Evolutionary conservation across 2,113 vertebrate species (phyloP).

Genomic region (Amphiprion percula): DNA sequence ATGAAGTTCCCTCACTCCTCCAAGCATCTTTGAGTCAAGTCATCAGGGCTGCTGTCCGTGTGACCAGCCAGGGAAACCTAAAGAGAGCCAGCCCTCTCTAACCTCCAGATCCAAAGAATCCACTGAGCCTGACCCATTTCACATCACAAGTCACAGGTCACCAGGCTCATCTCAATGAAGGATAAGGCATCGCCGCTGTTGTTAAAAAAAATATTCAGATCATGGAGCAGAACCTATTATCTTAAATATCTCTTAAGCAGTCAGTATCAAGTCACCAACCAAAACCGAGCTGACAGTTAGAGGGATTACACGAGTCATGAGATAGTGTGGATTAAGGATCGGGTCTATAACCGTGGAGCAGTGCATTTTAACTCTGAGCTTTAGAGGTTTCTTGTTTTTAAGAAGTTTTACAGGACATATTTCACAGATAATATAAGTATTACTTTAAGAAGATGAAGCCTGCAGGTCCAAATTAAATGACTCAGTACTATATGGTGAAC

Average conservation of each 20-base stretch:
- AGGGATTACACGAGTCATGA: slow-evolving; percentile 79
- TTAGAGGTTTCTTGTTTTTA: slow-evolving; percentile 18
- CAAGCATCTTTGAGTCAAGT: slow-evolving; percentile 27
- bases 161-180: slow-evolving; percentile 42
- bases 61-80: slow-evolving; percentile 58
- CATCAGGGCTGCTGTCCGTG: slow-evolving; percentile 42
- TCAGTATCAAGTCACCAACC: slow-evolving; percentile 48
- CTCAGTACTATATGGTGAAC: neutral
- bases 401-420: slow-evolving; percentile 11
- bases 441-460: neutral
- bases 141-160: slow-evolving; percentile 70
- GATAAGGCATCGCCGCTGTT: slow-evolving; percentile 38
- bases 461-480: neutral
- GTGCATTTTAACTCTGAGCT: slow-evolving; percentile 39
- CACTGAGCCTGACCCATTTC: slow-evolving; percentile 55
- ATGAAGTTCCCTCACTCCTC: slow-evolving; percentile 9
- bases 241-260: slow-evolving; percentile 53
- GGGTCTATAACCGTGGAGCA: slow-evolving; percentile 42
- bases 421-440: neutral
- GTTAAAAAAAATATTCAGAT: slow-evolving; percentile 47
- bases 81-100: slow-evolving; percentile 45
- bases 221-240: slow-evolving; percentile 38
- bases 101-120: slow-evolving; percentile 48
- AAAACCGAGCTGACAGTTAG: slow-evolving; percentile 58
- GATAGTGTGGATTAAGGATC: slow-evolving; percentile 69